Evolutionary conservation across 1,140 invertebrate genomes (phyloP).

Genomic region (Popillia japonica): DNA sequence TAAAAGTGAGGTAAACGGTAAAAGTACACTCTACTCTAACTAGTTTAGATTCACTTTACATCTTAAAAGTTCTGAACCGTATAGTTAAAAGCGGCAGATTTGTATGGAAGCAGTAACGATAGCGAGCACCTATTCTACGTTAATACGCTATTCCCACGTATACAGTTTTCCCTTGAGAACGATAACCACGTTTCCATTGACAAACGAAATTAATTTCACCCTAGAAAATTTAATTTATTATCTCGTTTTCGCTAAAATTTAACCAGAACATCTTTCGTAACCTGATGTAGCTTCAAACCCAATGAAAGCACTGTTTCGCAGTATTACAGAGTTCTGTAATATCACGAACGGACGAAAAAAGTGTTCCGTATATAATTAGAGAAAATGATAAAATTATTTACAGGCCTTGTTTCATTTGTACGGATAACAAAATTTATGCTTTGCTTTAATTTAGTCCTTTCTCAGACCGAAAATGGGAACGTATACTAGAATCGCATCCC

Average conservation of each 20-base stretch:
- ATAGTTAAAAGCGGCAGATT: too few species aligned
- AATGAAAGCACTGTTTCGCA: neutral
- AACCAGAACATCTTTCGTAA: neutral
- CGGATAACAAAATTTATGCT: neutral
- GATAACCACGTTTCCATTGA: neutral
- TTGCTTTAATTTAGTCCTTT: neutral
- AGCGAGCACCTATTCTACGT: too few species aligned
- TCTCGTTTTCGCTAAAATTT: neutral
- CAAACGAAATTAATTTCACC: neutral
- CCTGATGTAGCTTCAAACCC: neutral
- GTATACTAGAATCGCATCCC: neutral
- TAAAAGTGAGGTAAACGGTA: too few species aligned
- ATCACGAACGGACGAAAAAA: neutral
- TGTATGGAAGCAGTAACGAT: too few species aligned
- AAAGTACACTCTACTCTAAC: too few species aligned
- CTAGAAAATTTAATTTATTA: neutral
- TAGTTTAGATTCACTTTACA: too few species aligned
- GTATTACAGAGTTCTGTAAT: neutral
- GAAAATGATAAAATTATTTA: neutral
- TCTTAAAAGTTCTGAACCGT: too few species aligned
- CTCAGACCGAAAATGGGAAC: neutral
- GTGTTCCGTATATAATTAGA: neutral
- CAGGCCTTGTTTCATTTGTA: neutral
- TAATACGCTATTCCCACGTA: too few species aligned
- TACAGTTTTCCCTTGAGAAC: neutral